Percentiles rank a stretch among this genome's conserved stretches.
These are phyloP conservation scores for Phoebastria nigripes DNA, from an alignment of 2,797 vertebrate species.

Conservation along the genomic window DNA sequence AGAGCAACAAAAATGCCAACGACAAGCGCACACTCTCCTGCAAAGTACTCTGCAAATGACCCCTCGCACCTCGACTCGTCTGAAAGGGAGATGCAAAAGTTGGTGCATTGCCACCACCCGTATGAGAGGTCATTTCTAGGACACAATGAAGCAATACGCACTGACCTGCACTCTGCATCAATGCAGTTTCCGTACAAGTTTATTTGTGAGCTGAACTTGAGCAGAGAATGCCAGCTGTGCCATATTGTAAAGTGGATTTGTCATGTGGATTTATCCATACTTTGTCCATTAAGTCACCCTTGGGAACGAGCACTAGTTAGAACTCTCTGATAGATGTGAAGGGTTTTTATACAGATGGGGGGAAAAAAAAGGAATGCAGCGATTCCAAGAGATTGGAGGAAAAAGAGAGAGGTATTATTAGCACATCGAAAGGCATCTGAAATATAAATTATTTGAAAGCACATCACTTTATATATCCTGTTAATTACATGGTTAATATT, in stretches of 20 bases:
- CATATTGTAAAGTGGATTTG: constrained; percentile 39
- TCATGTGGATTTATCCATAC: constrained; percentile 60
- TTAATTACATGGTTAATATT: constrained; percentile 57
- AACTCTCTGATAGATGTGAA: constrained; percentile 42
- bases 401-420: constrained; percentile 25
- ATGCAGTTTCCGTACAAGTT: not conserved
- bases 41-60: not conserved
- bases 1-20: not conserved
- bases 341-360: constrained; percentile 13
- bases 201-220: constrained; percentile 34
- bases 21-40: not conserved
- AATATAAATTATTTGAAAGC: constrained; percentile 42
- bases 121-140: constrained; percentile 39
- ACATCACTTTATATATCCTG: constrained; percentile 20
- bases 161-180: not conserved
- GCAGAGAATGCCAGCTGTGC: constrained; percentile 46
- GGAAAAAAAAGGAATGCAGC: not conserved
- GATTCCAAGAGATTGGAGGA: not conserved
- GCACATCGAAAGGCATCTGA: constrained; percentile 9
- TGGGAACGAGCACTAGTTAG: constrained; percentile 61
- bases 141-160: not conserved
- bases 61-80: not conserved
- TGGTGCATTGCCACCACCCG: not conserved
- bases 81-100: not conserved
- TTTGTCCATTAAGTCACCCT: constrained; percentile 71